Evolutionary conservation across 23 tunicate species (phyloP), one percentile per base, ranked within the genome.

Genomic region (Phallusia fumigata): DNA sequence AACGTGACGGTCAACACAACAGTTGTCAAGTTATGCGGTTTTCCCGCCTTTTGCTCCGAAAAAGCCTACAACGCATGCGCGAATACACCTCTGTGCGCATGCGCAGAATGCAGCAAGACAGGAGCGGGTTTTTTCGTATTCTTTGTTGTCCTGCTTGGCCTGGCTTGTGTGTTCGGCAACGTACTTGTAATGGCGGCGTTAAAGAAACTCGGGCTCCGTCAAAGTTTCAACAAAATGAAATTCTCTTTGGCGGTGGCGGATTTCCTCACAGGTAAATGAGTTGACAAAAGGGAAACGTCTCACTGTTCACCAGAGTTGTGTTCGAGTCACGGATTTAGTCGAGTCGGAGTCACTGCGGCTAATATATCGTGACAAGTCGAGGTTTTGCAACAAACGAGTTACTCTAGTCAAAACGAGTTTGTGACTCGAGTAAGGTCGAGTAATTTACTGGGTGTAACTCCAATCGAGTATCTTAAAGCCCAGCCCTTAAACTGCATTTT

Each of bases 101-200:
- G 69, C 69, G 69, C 69, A 58, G 69, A 58, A 58, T 58, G 69
- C 69, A 58, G 69, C 28, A 22, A 58, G 69, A 24, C 69, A 22
- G 69, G 69, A 21, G 28, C 69, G 26, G 69, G 69, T 1, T 21
- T 58, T 58, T 58, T 58, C 28, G 28, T 58, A 24, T 58, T 58
- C 13, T 24, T 58, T 16, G 28, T 58, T 16, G 69, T 58, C 28
- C 28, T 58, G 69, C 69, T 58, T 16, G 69, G 69, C 13, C 28
- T 58, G 28, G 28, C 69, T 16, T 58, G 69, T 24, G 69, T 58
- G 69, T 58, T 58, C 28, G 69, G 69, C 69, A 58, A 58, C 69
- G 69, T 58, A 58, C 69, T 58, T 22, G 69, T 58, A 58, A 58
- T 58, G 69, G 69, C 13, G 69, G 69, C 13, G 69, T 58, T 58